phyloP scores from a whole-genome alignment of 2,113 vertebrate species.

The Narcine bancroftii region DNA sequence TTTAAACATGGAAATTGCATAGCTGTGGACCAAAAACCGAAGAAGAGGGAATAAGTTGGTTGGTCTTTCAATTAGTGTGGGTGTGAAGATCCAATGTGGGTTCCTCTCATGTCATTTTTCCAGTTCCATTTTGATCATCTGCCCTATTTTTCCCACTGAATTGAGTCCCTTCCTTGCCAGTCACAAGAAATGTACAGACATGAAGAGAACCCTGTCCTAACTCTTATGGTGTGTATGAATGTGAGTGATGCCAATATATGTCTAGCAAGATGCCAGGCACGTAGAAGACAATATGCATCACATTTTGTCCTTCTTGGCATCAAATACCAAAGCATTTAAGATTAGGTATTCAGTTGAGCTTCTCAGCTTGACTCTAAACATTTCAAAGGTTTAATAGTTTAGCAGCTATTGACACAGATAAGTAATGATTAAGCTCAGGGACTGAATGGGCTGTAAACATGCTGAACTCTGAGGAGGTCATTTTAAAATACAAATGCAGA shows the following conservation, averaged over 20 bases:
- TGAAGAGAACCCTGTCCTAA: not conserved
- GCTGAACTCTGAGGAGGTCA: not conserved
- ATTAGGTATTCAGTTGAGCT: not conserved
- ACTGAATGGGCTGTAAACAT: not conserved
- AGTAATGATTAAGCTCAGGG: not conserved
- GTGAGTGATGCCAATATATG: not conserved
- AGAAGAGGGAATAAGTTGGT: too few species aligned
- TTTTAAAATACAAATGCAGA: not conserved
- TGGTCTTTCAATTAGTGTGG: too few species aligned
- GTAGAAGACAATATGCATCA: not conserved
- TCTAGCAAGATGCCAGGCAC: not conserved
- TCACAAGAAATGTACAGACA: not conserved
- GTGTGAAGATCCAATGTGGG: too few species aligned
- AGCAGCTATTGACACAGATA: not conserved
- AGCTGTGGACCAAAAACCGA: too few species aligned
- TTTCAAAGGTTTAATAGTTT: not conserved
- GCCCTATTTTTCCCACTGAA: not conserved
- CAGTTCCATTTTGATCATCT: not conserved
- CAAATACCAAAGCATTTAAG: not conserved
- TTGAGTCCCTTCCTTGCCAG: not conserved
- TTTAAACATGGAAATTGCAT: too few species aligned
- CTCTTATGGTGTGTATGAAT: not conserved
- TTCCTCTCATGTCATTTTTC: not conserved
- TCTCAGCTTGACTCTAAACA: not conserved
- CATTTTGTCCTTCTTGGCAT: not conserved